Evolutionary conservation across 2,888 invertebrate genomes (phyloP).

Genomic region (Paralinhomoeus sp.): DNA sequence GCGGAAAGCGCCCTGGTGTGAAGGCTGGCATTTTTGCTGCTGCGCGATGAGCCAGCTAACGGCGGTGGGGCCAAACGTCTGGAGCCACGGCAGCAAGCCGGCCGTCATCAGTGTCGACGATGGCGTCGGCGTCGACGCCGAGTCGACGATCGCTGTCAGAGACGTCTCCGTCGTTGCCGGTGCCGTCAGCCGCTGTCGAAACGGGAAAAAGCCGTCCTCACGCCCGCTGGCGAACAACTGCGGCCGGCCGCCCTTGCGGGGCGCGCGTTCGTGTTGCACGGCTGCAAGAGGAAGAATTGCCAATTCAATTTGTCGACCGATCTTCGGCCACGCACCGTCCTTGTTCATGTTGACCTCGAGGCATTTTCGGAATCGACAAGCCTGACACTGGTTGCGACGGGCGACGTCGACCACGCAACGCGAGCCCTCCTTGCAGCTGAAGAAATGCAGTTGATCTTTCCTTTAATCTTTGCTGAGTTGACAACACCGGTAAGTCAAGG

Average conservation of each 20-base stretch:
- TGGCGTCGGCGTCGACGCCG: too few relatives aligned
- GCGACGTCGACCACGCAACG: conserved; percentile 71
- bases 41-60: too few relatives aligned
- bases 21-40: too few relatives aligned
- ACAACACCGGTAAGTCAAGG: not conserved
- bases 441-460: too few relatives aligned
- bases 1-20: too few relatives aligned
- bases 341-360: conserved; percentile 73
- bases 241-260: conserved; percentile 30
- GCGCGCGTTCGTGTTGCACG: conserved; percentile 69
- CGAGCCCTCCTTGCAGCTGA: conserved; percentile 73
- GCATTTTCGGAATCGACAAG: conserved; percentile 73
- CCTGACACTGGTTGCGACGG: conserved; percentile 74
- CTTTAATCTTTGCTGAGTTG: too few relatives aligned
- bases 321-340: conserved; percentile 68
- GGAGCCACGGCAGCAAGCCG: not conserved
- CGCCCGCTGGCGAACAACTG: not conserved
- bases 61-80: not conserved
- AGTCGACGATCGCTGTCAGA: too few relatives aligned
- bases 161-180: too few relatives aligned
- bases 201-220: too few relatives aligned
- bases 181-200: too few relatives aligned
- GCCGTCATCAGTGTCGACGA: too few relatives aligned
- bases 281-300: conserved; percentile 45
- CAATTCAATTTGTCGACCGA: too few relatives aligned